Evolutionary conservation across 2,888 invertebrate species (phyloP).

Genomic region (Drosophila kuntzei): DNA sequence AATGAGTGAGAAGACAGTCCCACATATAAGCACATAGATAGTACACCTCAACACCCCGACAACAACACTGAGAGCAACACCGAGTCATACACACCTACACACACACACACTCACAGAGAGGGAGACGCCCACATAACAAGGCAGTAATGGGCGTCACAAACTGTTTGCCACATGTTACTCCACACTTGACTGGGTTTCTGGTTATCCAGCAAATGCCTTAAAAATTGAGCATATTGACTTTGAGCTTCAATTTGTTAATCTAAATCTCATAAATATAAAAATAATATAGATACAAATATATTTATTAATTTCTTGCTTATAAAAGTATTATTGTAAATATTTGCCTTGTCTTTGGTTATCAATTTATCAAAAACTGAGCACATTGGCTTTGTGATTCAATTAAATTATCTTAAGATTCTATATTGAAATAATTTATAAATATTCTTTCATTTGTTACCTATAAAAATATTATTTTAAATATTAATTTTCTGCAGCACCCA

Average conservation of each 20-base stretch:
- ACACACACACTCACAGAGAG: neutral
- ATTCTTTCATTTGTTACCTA: neutral
- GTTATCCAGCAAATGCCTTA: neutral
- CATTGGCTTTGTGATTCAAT: neutral
- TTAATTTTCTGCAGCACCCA: too few species aligned
- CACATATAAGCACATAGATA: constrained; percentile 17
- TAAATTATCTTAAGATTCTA: neutral
- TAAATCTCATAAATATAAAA: neutral
- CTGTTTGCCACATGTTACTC: constrained; percentile 32
- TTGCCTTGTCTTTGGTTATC: neutral
- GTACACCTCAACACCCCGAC: constrained; percentile 8
- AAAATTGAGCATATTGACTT: constrained; percentile 28
- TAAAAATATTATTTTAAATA: neutral
- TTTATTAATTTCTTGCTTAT: neutral
- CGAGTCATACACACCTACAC: constrained; percentile 1
- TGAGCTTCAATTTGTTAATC: neutral
- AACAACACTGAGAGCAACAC: constrained; percentile 1
- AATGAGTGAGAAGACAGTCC: constrained; percentile 61
- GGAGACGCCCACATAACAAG: constrained; percentile 38
- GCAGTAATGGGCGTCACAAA: constrained; percentile 36
- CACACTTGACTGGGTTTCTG: constrained; percentile 46
- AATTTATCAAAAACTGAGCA: neutral
- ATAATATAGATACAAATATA: neutral
- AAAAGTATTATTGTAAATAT: neutral
- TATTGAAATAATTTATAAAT: neutral